Conservation (phyloP, 2,113 vertebrate species). For the Galeopterus variegatus region DNA sequence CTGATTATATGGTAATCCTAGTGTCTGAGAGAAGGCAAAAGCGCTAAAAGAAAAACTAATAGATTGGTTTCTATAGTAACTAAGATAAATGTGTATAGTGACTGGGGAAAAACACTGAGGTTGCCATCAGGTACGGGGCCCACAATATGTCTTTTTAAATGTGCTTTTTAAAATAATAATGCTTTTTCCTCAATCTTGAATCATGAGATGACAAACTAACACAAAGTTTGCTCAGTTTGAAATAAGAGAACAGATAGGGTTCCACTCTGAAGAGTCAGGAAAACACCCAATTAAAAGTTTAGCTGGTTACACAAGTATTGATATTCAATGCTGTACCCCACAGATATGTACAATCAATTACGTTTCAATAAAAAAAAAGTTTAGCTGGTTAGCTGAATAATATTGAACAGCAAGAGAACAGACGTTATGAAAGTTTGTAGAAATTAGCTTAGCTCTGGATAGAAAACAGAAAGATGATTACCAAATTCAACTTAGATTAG, state of each 20-base stretch:
- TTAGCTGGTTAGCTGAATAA: slow-evolving; percentile 64
- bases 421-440: slow-evolving; percentile 36
- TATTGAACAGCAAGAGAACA: slow-evolving; percentile 35
- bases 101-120: slow-evolving; percentile 58
- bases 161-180: background rate
- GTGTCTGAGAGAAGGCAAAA: slow-evolving; percentile 71
- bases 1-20: slow-evolving; percentile 78
- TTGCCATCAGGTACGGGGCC: slow-evolving; percentile 66
- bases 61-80: slow-evolving; percentile 72
- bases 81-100: slow-evolving; percentile 75
- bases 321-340: too few species aligned
- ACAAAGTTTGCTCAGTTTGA: slow-evolving; percentile 64
- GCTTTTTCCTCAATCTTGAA: slow-evolving; percentile 72
- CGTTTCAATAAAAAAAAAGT: background rate
- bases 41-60: slow-evolving; percentile 77
- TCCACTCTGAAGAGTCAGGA: slow-evolving; percentile 61
- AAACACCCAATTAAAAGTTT: slow-evolving; percentile 66
- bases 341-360: too few species aligned
- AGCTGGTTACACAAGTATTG: background rate
- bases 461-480: slow-evolving; percentile 68
- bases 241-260: slow-evolving; percentile 56
- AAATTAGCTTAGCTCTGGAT: slow-evolving; percentile 60
- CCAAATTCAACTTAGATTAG: slow-evolving; percentile 65
- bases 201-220: slow-evolving; percentile 63
- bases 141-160: slow-evolving; percentile 31